Conservation (phyloP, 2,888 invertebrate genomes). For the Tenthredo distinguenda region DNA sequence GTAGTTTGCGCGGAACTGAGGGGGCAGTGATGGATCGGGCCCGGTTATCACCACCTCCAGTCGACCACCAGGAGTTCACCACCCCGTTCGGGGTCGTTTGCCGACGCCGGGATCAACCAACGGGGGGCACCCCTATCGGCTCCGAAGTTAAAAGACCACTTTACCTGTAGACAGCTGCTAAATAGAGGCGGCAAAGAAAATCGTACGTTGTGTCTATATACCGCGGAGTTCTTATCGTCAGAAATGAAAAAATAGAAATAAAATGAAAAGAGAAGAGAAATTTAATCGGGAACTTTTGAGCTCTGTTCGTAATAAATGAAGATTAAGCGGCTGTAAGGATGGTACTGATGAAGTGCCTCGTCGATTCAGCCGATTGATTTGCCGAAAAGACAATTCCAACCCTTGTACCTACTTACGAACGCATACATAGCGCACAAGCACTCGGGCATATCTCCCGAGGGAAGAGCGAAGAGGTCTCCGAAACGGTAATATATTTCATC, state of each 20-base stretch:
- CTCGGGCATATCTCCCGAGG: slow-evolving; percentile 14
- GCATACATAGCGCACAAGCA: slow-evolving; percentile 7
- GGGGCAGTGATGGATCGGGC: slow-evolving; percentile 77
- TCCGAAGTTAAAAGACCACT: slow-evolving; percentile 66
- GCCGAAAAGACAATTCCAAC: slow-evolving; percentile 19
- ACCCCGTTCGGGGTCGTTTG: slow-evolving; percentile 42
- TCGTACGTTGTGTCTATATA: slow-evolving; percentile 13
- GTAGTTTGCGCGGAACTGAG: slow-evolving; percentile 59
- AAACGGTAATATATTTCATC: slow-evolving; percentile 52
- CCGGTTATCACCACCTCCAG: slow-evolving; percentile 75
- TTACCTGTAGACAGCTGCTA: slow-evolving; percentile 69
- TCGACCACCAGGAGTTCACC: slow-evolving; percentile 62
- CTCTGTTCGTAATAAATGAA: background rate
- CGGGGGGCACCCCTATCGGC: slow-evolving; percentile 62
- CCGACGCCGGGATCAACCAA: slow-evolving; percentile 43
- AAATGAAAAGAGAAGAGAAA: slow-evolving; percentile 42
- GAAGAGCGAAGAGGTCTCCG: slow-evolving; percentile 22
- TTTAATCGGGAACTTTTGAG: background rate
- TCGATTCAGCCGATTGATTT: slow-evolving; percentile 39
- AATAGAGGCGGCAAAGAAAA: slow-evolving; percentile 62
- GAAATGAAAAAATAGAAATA: slow-evolving; percentile 35
- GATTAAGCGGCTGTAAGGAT: background rate
- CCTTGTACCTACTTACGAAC: background rate
- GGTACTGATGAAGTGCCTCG: background rate
- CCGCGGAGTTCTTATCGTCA: background rate